phyloP scores from a whole-genome alignment of 2,888 invertebrate genomes.

The Oscheius sp. region DNA sequence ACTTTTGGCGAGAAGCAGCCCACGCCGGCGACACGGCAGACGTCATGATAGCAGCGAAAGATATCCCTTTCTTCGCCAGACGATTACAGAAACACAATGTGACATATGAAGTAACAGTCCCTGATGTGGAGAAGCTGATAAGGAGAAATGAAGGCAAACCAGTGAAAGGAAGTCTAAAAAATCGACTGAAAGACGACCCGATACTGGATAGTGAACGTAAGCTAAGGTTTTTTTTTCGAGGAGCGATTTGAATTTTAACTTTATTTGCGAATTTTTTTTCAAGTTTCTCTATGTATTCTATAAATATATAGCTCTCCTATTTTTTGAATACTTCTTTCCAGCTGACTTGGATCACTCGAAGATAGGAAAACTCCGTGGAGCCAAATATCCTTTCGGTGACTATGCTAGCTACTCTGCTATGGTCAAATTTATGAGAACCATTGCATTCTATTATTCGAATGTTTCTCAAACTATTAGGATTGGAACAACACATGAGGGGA shows the following conservation, averaged over 20 bases:
- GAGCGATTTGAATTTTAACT: too few relatives aligned
- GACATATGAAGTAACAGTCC: constrained; percentile 51
- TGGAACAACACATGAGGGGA: constrained; percentile 67
- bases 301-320: too few relatives aligned
- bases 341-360: constrained; percentile 45
- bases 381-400: constrained; percentile 63
- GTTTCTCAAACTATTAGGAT: constrained; percentile 63
- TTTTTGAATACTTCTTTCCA: constrained; percentile 27
- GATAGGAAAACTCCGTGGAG: constrained; percentile 53
- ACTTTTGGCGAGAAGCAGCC: constrained; percentile 64
- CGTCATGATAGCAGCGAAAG: constrained; percentile 55
- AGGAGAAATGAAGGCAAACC: constrained; percentile 45
- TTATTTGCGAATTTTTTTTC: too few relatives aligned
- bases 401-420: constrained; percentile 66
- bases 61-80: constrained; percentile 35
- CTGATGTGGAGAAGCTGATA: constrained; percentile 62
- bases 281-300: too few relatives aligned
- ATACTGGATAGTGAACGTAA: constrained; percentile 56
- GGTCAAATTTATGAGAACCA: constrained; percentile 63
- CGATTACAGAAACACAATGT: constrained; percentile 40
- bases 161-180: neutral
- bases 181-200: constrained; percentile 48
- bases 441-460: constrained; percentile 66
- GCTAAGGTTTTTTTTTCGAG: constrained; percentile 11
- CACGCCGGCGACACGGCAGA: constrained; percentile 52